Evolutionary conservation across 1,140 invertebrate genomes (phyloP).

Genomic region (Hypothenemus hampei): DNA sequence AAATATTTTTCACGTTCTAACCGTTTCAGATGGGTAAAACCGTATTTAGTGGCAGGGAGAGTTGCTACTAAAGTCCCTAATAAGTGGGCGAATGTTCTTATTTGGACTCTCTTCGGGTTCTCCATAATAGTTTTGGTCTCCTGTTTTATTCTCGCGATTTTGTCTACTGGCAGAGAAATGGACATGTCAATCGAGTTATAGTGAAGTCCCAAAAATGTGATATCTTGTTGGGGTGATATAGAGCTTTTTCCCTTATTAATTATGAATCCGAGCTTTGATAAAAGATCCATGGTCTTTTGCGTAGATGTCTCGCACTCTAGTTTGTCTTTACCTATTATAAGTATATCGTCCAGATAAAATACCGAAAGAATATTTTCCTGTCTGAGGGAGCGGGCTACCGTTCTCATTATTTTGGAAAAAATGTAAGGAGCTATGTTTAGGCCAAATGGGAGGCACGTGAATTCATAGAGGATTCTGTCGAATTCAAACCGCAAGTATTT

Average conservation of each 20-base stretch:
- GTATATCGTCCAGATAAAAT: conserved; percentile 23
- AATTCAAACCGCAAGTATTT: conserved; percentile 32
- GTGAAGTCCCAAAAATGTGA: conserved; percentile 7
- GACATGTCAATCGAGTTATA: conserved; percentile 1
- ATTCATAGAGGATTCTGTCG: conserved; percentile 28
- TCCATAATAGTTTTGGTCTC: not conserved
- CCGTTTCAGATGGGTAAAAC: not conserved
- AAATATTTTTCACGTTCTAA: conserved; percentile 1
- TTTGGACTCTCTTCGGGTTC: too few species aligned
- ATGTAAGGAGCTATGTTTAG: conserved; percentile 23
- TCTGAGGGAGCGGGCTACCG: conserved; percentile 12
- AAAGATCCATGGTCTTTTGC: not conserved
- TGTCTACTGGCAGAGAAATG: conserved; percentile 2
- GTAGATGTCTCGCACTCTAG: not conserved
- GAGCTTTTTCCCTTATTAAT: conserved; percentile 1
- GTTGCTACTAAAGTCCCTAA: conserved; percentile 1
- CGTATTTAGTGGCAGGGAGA: conserved; percentile 1
- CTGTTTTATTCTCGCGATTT: not conserved
- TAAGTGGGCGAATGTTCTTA: not conserved
- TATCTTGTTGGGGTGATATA: not conserved
- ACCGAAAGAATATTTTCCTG: conserved; percentile 8
- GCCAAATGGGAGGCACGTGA: conserved; percentile 28
- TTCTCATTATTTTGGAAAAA: conserved; percentile 27
- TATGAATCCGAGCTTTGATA: conserved; percentile 2
- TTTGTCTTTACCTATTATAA: conserved; percentile 3